Conservation (phyloP, 1,140 invertebrate species). For the Drosophila lacteicornis region DNA sequence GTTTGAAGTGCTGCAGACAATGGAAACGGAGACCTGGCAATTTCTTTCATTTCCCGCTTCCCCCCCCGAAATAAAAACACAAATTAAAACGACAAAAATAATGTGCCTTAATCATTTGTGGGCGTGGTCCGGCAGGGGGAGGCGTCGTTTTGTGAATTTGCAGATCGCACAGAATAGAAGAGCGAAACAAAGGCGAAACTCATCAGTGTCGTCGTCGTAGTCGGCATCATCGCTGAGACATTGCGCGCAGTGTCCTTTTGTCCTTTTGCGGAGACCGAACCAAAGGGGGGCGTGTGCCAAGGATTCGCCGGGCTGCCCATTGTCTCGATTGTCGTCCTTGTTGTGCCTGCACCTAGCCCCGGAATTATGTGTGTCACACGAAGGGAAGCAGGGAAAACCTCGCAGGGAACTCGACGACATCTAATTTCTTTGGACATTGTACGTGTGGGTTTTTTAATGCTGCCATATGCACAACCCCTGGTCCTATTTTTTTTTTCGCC, state of each 20-base stretch:
- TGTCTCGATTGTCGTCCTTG: constrained; percentile 72
- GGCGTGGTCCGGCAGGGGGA: constrained; percentile 52
- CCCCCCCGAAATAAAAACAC: constrained; percentile 33
- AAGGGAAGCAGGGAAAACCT: constrained; percentile 17
- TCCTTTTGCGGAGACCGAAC: constrained; percentile 25
- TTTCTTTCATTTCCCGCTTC: constrained; percentile 38
- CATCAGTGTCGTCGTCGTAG: constrained; percentile 54
- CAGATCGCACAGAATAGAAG: constrained; percentile 12
- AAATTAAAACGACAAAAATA: constrained; percentile 82
- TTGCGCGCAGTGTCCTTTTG: constrained; percentile 59
- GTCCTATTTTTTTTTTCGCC: constrained; percentile 39
- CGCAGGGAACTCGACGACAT: constrained; percentile 53
- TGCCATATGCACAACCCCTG: constrained; percentile 84
- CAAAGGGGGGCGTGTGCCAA: constrained; percentile 28
- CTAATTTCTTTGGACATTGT: constrained; percentile 82
- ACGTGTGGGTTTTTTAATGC: constrained; percentile 84
- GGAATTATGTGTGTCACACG: constrained; percentile 77
- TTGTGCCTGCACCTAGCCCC: constrained; percentile 72
- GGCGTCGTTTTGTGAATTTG: not conserved
- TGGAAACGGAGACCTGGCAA: constrained; percentile 55
- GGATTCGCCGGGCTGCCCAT: constrained; percentile 59
- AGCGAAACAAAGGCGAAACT: constrained; percentile 65
- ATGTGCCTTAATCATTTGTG: constrained; percentile 70
- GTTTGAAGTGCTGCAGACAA: constrained; percentile 76
- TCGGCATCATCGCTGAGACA: constrained; percentile 49